Evolutionary conservation across 2,888 invertebrate species (phyloP).

Genomic region (Eupithecia centaureata): DNA sequence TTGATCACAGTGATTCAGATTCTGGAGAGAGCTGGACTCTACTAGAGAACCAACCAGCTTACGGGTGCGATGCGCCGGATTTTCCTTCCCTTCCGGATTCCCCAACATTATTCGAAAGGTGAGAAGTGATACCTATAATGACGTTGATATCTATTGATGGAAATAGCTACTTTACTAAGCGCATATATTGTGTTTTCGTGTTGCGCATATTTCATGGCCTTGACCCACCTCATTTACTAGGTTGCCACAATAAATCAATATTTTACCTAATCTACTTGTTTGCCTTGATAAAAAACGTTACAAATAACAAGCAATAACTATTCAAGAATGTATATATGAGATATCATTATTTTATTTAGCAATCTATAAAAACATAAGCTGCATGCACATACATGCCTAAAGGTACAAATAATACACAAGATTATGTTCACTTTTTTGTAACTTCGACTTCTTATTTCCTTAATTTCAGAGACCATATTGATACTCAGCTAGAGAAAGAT

Average conservation of each 20-base stretch:
- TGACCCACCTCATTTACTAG: slow-evolving; percentile 30
- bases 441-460: slow-evolving; percentile 20
- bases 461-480: slow-evolving; percentile 53
- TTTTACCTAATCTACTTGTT: not conserved
- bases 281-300: not conserved
- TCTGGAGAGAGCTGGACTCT: slow-evolving; percentile 81
- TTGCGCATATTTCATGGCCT: slow-evolving; percentile 35
- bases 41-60: slow-evolving; percentile 62
- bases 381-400: too few species aligned
- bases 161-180: not conserved
- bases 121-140: slow-evolving; percentile 12
- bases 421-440: not conserved
- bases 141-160: not conserved
- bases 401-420: too few species aligned
- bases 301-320: not conserved
- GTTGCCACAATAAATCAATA: slow-evolving; percentile 15
- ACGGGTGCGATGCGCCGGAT: slow-evolving; percentile 60
- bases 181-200: not conserved
- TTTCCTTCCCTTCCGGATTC: slow-evolving; percentile 53
- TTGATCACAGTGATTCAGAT: slow-evolving; percentile 80
- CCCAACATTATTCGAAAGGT: slow-evolving; percentile 54
- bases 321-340: not conserved
- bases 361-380: too few species aligned
- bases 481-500: slow-evolving; percentile 66
- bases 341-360: too few species aligned